phyloP scores from a whole-genome alignment of 2,797 vertebrate genomes.

The Fistularia tabacaria region DNA sequence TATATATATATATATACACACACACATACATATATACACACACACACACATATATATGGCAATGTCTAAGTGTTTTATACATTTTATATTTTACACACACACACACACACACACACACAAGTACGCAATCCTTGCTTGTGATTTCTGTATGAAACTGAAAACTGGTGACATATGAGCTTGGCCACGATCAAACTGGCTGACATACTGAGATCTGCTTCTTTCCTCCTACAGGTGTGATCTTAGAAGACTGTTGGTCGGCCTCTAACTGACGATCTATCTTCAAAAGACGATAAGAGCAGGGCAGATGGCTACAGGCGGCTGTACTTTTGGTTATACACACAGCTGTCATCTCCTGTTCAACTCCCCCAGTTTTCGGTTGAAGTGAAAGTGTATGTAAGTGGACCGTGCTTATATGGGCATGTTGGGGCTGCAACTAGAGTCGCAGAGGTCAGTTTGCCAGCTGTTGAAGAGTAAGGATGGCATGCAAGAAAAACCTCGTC shows the following conservation, averaged over 20 bases:
- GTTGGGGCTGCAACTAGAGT: conserved; percentile 23
- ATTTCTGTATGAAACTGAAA: not conserved
- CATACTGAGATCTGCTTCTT: conserved; percentile 39
- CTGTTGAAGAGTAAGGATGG: conserved; percentile 22
- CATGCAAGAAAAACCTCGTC: not conserved
- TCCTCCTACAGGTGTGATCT: conserved; percentile 56
- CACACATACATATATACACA: too few species aligned
- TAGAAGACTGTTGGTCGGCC: conserved; percentile 42
- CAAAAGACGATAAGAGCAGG: conserved; percentile 33
- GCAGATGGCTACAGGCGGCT: conserved; percentile 28
- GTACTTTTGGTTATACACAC: conserved; percentile 55
- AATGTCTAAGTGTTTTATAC: too few species aligned
- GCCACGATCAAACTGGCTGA: conserved; percentile 13
- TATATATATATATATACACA: too few species aligned
- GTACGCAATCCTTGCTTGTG: too few species aligned
- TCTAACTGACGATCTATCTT: conserved; percentile 1
- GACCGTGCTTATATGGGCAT: conserved; percentile 7
- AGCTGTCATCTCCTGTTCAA: conserved; percentile 60
- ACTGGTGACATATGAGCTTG: conserved; percentile 21
- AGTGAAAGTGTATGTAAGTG: conserved; percentile 34
- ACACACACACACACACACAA: too few species aligned
- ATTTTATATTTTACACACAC: too few species aligned
- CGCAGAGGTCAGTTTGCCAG: conserved; percentile 39
- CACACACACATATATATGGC: too few species aligned
- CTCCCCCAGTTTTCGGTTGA: conserved; percentile 15